Base-by-base conservation (phyloP, 2,113 vertebrate species). In the Callopanchax toddi region DNA sequence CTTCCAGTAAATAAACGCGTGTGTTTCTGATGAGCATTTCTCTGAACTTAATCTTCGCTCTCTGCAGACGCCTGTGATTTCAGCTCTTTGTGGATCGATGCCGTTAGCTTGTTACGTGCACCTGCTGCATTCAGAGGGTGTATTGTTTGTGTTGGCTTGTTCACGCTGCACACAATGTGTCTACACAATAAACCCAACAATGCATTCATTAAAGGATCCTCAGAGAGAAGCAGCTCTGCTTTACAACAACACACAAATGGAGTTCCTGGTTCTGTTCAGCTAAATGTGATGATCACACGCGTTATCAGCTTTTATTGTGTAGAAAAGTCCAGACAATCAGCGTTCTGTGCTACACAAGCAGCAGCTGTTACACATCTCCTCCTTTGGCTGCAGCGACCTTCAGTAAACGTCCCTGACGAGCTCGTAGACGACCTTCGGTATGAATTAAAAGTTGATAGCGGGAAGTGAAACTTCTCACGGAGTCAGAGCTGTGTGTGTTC, bases 11-110 rank as follows among this genome's bases (percentile, higher is more conserved):
- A 37, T 37, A 1, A 32, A 9, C 10, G 29, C 10, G 29, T 32
- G 0, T 32, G 6, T 32, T 7, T 8, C 29, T 32, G 29, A 32
- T 32, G 29, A 32, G 29, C 29, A 32, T 32, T 32, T 32, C 29
- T 8, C 29, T 32, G 29, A 32, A 32, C 6, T 32, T 32, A 32
- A 32, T 32, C 6, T 32, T 1, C 2, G 29, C 36, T 37, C 39
- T 15, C 42, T 18, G 51, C 15, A 45, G 44, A 42, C 46, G n/a
- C 12, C 32, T 48, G 44, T 56, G 65, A 23, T 25, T 39, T 26
- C 45, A 54, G 71, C 63, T 36, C 23, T 40, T 46, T 37, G n/a
- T 46, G 17, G 60, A 60, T 60, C 21, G 37, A 70, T 61, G 60
- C 22, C 2, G n/a, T 60, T 32, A 4, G 55, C 56, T 65, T 12